These are phyloP conservation scores for Eulemur albifrons DNA, from an alignment of 2,797 vertebrate genomes.

Conservation along the genomic window DNA sequence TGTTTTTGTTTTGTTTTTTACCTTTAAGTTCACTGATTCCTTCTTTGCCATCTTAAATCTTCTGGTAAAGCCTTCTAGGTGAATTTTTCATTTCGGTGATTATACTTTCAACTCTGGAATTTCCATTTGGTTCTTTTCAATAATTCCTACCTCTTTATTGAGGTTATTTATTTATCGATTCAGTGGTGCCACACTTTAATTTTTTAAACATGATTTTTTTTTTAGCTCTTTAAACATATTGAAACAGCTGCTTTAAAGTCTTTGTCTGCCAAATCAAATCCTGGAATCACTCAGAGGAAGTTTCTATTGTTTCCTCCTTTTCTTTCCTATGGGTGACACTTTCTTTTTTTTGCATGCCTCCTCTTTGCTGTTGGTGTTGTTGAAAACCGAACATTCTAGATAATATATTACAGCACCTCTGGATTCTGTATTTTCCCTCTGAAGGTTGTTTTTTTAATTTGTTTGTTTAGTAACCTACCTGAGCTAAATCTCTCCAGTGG, in stretches of 20 bases:
- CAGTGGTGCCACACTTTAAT: background rate
- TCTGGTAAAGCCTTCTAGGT: background rate
- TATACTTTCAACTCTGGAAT: background rate
- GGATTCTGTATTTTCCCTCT: background rate
- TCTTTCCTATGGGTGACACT: background rate
- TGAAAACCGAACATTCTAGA: background rate
- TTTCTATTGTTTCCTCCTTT: background rate
- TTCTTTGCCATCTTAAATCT: background rate
- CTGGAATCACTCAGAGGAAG: background rate
- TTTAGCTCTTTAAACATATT: background rate
- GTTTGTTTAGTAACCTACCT: background rate
- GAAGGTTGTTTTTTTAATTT: background rate
- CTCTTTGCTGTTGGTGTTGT: background rate
- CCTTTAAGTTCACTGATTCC: background rate
- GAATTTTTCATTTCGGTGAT: background rate
- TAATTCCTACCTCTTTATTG: background rate
- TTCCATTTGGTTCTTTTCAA: background rate
- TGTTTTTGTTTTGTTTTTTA: background rate
- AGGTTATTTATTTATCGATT: background rate
- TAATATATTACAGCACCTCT: background rate
- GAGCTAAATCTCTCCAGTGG: background rate
- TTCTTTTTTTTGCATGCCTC: background rate
- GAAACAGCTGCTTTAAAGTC: background rate
- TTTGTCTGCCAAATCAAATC: background rate
- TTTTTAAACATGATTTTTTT: background rate